Conservation (phyloP, 2,888 invertebrate genomes). For the Nemotelus pantherinus region DNA sequence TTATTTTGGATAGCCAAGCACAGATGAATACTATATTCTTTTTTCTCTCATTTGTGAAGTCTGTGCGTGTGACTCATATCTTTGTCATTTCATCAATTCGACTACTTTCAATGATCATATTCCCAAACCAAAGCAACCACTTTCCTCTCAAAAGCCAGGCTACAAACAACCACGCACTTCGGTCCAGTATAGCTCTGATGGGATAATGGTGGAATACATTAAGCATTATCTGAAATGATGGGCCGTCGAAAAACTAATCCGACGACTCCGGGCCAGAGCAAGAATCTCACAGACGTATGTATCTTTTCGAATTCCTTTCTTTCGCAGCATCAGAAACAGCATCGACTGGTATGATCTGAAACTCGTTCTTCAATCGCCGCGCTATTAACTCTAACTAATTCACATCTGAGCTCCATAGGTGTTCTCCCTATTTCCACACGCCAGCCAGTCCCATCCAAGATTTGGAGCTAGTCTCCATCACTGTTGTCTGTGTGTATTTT, state of each 20-base stretch:
- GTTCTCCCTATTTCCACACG: neutral
- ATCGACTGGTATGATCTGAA: neutral
- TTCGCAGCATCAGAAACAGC: neutral
- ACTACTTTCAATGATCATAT: too few relatives aligned
- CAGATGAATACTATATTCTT: too few relatives aligned
- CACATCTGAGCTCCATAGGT: neutral
- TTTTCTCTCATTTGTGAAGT: too few relatives aligned
- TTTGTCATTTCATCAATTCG: too few relatives aligned
- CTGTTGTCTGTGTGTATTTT: too few relatives aligned
- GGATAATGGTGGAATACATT: neutral
- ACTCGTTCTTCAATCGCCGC: neutral
- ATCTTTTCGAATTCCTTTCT: constrained; percentile 9
- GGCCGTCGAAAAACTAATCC: neutral
- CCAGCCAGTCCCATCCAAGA: too few relatives aligned
- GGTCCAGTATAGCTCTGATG: neutral
- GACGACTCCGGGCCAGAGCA: neutral
- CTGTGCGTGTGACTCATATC: too few relatives aligned
- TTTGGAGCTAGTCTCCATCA: too few relatives aligned
- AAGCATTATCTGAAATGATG: neutral
- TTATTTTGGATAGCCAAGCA: too few relatives aligned
- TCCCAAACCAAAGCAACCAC: too few relatives aligned
- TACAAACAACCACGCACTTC: too few relatives aligned
- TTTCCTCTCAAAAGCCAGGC: too few relatives aligned
- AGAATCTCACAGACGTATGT: neutral
- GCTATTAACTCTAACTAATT: constrained; percentile 12